Evolutionary conservation across 2,113 vertebrate species (phyloP), one percentile per base, ranked within the genome.

Genomic region (Pomatorhinus ruficollis): DNA sequence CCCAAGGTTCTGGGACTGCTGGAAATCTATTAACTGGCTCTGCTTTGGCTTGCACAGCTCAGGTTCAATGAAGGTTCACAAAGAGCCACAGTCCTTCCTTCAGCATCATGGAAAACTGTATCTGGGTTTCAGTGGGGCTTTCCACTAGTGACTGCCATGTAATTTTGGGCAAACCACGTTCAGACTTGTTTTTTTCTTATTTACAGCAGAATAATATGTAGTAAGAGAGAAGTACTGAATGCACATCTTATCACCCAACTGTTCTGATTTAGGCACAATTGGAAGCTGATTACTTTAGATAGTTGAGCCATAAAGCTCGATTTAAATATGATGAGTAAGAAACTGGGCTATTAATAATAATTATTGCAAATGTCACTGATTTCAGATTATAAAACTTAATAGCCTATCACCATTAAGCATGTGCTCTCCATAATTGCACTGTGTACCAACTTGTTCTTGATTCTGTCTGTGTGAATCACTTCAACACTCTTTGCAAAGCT

Each of bases 331-430:
- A 94, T 83, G 91, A 82, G 87, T 83, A 90, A 95, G 81, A 95
- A 95, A 91, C 76, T 20, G 49, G 57, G 74, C 49, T 93, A 95
- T 97, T 97, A 97, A 97, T 97, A 97, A 94, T 90, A 72, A 97
- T 96, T 94, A 97, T 96, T 90, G 94, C 54, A 96, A 97, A 97
- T 96, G 96, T 96, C 97, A 97, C 94, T 90, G 89, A 94, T 97
- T 96, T 95, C 87, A 94, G 89, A 84, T 86, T 53, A 94, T 97
- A 94, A 97, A 97, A 96, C 72, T 95, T 96, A 96, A 97, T 96
- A 93, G 96, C 79, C 78, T 94, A 94, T 96, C 65, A 83, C 81
- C 57, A 87, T 93, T 95, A 94, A 92, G 95, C 95, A 95, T 97
- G 93, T 96, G 96, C 59, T 95, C n/a, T 82, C 64, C 30, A 15